phyloP scores from a whole-genome alignment of 2,888 invertebrate genomes.

The Aspidiotus rigidus region DNA sequence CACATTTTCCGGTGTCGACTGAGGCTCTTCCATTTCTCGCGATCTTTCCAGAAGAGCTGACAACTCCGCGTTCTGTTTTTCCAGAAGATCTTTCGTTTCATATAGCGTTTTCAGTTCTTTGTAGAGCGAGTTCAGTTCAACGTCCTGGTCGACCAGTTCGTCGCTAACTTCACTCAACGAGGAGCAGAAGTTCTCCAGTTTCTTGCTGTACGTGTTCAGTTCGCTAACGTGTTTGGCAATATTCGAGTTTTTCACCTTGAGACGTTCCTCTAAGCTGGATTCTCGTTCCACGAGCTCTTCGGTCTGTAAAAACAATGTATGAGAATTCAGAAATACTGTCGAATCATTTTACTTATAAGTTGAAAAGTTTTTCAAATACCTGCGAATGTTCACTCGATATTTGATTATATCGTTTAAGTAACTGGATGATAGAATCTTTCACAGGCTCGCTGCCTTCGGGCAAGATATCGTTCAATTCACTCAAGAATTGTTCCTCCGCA shows the following conservation, averaged over 20 bases:
- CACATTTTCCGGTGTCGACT: too few species aligned
- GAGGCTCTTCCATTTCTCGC: too few species aligned
- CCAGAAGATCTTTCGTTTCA: background rate
- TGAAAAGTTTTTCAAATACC: background rate
- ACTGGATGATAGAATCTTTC: background rate
- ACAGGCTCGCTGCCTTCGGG: background rate
- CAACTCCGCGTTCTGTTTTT: background rate
- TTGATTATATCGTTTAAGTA: background rate
- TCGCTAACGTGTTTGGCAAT: background rate
- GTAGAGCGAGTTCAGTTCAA: background rate
- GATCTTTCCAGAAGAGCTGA: background rate
- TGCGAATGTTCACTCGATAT: background rate
- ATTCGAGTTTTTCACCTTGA: background rate
- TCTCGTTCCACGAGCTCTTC: background rate
- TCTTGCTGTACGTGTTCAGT: constrained; percentile 8
- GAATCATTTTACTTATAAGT: background rate
- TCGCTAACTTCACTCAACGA: constrained; percentile 2
- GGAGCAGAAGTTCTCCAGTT: background rate
- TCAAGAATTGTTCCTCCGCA: background rate
- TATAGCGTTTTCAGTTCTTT: constrained; percentile 1
- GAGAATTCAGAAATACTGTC: background rate
- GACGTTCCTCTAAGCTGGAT: background rate
- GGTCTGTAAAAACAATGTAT: background rate
- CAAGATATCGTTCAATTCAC: constrained; percentile 3
- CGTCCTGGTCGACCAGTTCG: background rate